Evolutionary conservation across 2,113 vertebrate species (phyloP).

Genomic region (Pipra filicauda): DNA sequence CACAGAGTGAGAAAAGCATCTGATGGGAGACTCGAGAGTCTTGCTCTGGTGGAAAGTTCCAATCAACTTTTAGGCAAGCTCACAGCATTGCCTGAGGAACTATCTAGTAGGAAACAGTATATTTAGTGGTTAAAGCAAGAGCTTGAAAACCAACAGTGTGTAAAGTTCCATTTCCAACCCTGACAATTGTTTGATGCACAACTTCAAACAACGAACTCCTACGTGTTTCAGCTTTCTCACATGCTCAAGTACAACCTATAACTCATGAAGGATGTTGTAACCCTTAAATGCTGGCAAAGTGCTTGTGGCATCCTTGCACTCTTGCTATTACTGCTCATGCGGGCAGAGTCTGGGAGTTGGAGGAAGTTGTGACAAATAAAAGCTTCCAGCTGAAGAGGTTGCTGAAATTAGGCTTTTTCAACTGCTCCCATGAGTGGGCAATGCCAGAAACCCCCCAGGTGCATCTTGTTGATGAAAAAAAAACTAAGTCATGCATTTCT

Average conservation of each 20-base stretch:
- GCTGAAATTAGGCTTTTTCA: background rate
- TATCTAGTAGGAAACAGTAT: background rate
- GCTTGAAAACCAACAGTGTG: background rate
- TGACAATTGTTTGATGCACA: background rate
- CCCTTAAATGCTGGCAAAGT: background rate
- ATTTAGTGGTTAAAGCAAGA: background rate
- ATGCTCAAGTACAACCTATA: background rate
- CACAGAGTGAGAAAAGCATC: background rate
- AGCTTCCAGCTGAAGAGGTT: background rate
- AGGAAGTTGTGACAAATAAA: background rate
- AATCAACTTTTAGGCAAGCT: background rate
- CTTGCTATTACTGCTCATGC: background rate
- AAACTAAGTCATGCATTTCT: rapidly evolving
- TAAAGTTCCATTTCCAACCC: background rate
- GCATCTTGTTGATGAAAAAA: background rate
- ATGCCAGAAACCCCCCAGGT: background rate
- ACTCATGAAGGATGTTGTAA: background rate
- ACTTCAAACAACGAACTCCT: background rate
- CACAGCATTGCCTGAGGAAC: background rate
- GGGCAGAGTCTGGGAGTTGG: background rate
- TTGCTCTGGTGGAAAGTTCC: background rate
- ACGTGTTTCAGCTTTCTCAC: background rate
- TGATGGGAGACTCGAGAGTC: background rate
- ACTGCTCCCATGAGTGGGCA: background rate
- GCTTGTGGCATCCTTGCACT: background rate